Percentiles rank a stretch among this genome's conserved stretches.
phyloP scores from a whole-genome alignment of 2,888 invertebrate genomes.

The Eledona agricola region DNA sequence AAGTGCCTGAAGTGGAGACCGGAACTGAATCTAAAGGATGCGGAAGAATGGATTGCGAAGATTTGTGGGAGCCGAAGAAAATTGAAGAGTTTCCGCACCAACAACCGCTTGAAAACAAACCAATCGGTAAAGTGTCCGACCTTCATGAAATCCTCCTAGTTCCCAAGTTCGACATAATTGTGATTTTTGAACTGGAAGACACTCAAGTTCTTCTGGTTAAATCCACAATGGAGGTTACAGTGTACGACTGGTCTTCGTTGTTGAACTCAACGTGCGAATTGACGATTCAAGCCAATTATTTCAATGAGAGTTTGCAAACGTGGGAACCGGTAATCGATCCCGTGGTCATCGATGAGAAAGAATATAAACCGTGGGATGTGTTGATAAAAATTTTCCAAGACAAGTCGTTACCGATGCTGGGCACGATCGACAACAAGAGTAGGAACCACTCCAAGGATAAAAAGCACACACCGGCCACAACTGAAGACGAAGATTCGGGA shows the following conservation, averaged over 20 bases:
- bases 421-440: constrained; percentile 47
- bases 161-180: constrained; percentile 67
- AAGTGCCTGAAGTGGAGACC: constrained; percentile 54
- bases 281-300: constrained; percentile 63
- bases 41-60: constrained; percentile 65
- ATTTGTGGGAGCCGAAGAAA: constrained; percentile 78
- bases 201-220: constrained; percentile 67
- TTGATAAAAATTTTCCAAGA: constrained; percentile 71
- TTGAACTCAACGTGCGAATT: constrained; percentile 60
- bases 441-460: constrained; percentile 45
- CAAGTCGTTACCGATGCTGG: constrained; percentile 56
- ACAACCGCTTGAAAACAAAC: constrained; percentile 6
- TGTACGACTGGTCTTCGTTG: constrained; percentile 74
- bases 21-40: constrained; percentile 23
- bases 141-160: constrained; percentile 54
- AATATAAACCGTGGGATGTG: constrained; percentile 77
- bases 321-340: constrained; percentile 91
- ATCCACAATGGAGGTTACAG: constrained; percentile 67
- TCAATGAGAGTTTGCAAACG: constrained; percentile 59
- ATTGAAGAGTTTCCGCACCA: constrained; percentile 59
- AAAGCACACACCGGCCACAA: constrained; percentile 48
- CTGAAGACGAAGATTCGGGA: constrained; percentile 59
- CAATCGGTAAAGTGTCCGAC: constrained; percentile 4
- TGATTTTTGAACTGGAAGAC: constrained; percentile 73
- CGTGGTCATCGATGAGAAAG: constrained; percentile 71